phyloP scores from a whole-genome alignment of 2,113 vertebrate genomes.

The Tylochromis polylepis region DNA sequence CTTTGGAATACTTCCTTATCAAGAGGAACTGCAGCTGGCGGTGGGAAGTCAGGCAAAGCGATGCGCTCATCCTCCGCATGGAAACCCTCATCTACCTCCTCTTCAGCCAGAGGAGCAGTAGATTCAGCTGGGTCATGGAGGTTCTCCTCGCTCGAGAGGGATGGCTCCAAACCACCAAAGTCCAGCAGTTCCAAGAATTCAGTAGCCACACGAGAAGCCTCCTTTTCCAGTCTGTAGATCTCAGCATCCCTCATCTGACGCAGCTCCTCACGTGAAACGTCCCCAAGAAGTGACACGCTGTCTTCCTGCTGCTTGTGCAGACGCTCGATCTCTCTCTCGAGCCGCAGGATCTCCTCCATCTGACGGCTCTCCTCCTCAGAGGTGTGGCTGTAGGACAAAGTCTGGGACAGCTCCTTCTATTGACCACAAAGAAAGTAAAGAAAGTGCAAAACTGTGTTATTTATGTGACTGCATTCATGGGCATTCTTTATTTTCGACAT shows the following conservation, averaged over 20 bases:
- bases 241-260: conserved; percentile 80
- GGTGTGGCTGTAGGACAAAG: conserved; percentile 45
- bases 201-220: conserved; percentile 85
- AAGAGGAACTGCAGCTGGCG: conserved; percentile 49
- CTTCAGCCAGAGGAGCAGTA: conserved; percentile 78
- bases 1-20: conserved; percentile 66
- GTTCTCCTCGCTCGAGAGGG: conserved; percentile 81
- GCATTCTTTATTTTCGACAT: not conserved
- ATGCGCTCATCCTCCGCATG: conserved; percentile 78
- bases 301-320: conserved; percentile 84
- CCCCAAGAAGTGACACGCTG: conserved; percentile 80
- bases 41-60: conserved; percentile 68
- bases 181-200: conserved; percentile 87
- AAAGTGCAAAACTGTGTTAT: not conserved
- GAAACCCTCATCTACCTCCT: conserved; percentile 84
- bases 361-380: conserved; percentile 84
- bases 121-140: conserved; percentile 77
- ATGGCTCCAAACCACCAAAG: conserved; percentile 82
- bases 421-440: not conserved
- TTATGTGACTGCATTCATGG: not conserved
- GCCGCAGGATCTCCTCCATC: conserved; percentile 87
- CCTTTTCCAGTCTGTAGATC: conserved; percentile 84
- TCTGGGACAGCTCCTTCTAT: conserved; percentile 52
- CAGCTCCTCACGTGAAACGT: conserved; percentile 76
- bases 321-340: conserved; percentile 88